Base-by-base conservation (phyloP, 2,113 vertebrate genomes). In the Macquaria australasica region DNA sequence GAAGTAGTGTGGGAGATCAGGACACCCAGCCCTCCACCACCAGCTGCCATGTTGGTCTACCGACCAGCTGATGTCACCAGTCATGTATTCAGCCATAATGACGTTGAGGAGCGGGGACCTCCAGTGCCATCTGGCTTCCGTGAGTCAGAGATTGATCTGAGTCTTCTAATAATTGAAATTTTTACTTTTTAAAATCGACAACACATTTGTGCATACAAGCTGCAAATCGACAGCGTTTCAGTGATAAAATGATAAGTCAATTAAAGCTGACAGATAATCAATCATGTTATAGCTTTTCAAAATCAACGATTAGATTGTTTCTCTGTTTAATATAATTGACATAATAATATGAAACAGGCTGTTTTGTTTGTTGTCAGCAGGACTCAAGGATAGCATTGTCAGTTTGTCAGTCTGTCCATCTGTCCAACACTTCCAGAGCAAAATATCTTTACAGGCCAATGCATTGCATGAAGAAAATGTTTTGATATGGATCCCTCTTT, bases 71-170 rank as follows among this genome's bases (percentile, higher is more conserved):
- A 90, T 8, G 85, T 84, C 81, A 81, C 58, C 48, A 55, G 82
- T 71, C 88, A 84, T n/a, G 83, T 90, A 15, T 89, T 93, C 55
- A 87, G 68, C 18, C 86, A 85, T 77, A 96, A 96, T 59, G 89
- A 94, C 9, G 90, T 95, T 4, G 89, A 93, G 71, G 90, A 92
- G 55, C 90, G n/a, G 25, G 88, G 82, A 59, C 82, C 87, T 63
- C 91, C 86, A 5, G 83, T 83, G 1, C 90, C 88, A 7, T 76
- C 84, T 0, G 79, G 73, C 48, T 94, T 91, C 75, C 74, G 95
- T 96, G 79, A 92, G 91, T 93, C 55, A 48, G 3, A 53, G 1
- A 55, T 11, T 11, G 0, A 45, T 59, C 45, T 48, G 15, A 31
- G 28, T 56, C 31, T 18, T 34, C 3, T 56, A 0, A 39, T 58